A percentile compares a stretch with the other conserved stretches of the same genome.
Conservation (phyloP, 1,140 invertebrate species). For the Lamellibrachia luymesi region DNA sequence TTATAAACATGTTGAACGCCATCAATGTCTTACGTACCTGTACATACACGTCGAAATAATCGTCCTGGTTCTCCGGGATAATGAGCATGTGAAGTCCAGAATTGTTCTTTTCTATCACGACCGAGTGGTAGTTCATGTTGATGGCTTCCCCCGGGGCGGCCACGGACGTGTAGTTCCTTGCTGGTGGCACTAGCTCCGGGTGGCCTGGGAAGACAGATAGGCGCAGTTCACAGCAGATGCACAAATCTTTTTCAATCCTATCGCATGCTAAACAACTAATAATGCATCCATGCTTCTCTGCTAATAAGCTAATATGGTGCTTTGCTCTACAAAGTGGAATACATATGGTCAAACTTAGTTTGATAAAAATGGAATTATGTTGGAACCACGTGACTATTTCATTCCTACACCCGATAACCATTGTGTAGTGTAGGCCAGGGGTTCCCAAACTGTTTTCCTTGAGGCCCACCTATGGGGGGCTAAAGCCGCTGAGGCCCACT, state of each 20-base stretch:
- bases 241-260: background rate
- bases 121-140: background rate
- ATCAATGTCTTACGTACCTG: background rate
- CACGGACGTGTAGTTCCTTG: conserved; percentile 34
- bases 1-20: background rate
- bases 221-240: background rate
- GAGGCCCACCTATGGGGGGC: too few species aligned
- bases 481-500: too few species aligned
- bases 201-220: conserved; percentile 13
- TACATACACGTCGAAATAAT: conserved; percentile 40
- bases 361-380: too few species aligned
- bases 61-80: conserved; percentile 29
- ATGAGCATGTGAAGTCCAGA: conserved; percentile 38
- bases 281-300: too few species aligned
- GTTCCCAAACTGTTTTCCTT: too few species aligned
- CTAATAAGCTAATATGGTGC: too few species aligned
- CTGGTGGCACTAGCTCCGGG: conserved; percentile 16
- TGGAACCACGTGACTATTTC: too few species aligned
- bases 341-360: too few species aligned
- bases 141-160: background rate
- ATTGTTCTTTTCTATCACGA: conserved; percentile 31
- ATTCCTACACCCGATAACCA: too few species aligned
- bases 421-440: too few species aligned
- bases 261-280: too few species aligned
- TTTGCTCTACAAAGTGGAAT: too few species aligned